Conservation (phyloP, 2,113 vertebrate species). For the Myotis brandtii region DNA sequence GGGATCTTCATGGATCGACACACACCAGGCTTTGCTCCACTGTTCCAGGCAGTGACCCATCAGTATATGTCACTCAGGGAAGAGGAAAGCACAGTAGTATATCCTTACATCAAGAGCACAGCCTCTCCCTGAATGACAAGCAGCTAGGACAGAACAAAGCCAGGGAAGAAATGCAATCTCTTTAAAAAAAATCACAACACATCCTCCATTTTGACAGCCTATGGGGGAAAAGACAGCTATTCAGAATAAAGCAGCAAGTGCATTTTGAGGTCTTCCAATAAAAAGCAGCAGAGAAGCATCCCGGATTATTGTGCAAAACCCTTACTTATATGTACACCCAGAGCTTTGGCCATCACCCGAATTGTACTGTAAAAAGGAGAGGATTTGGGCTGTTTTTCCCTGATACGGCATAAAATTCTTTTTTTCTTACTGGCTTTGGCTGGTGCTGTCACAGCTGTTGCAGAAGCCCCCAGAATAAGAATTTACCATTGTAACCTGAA, state of each 20-base stretch:
- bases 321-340: not conserved
- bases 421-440: constrained; percentile 47
- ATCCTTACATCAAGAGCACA: constrained; percentile 12
- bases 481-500: not conserved
- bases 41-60: constrained; percentile 68
- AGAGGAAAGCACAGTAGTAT: constrained; percentile 61
- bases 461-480: not conserved
- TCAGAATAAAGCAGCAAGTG: constrained; percentile 40
- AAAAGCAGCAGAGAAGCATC: constrained; percentile 1
- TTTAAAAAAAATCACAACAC: constrained; percentile 42
- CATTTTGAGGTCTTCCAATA: not conserved
- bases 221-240: constrained; percentile 32
- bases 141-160: constrained; percentile 75
- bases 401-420: constrained; percentile 17
- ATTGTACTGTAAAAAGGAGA: constrained; percentile 31
- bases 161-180: constrained; percentile 40
- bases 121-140: constrained; percentile 66
- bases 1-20: constrained; percentile 53
- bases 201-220: constrained; percentile 63
- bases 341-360: not conserved
- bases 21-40: constrained; percentile 58
- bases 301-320: constrained; percentile 37
- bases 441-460: not conserved
- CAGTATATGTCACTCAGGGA: constrained; percentile 51
- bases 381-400: constrained; percentile 46